Percentiles rank a stretch among this genome's conserved stretches.
Conservation (phyloP, 2,797 vertebrate genomes). For the Peromyscus eremicus region DNA sequence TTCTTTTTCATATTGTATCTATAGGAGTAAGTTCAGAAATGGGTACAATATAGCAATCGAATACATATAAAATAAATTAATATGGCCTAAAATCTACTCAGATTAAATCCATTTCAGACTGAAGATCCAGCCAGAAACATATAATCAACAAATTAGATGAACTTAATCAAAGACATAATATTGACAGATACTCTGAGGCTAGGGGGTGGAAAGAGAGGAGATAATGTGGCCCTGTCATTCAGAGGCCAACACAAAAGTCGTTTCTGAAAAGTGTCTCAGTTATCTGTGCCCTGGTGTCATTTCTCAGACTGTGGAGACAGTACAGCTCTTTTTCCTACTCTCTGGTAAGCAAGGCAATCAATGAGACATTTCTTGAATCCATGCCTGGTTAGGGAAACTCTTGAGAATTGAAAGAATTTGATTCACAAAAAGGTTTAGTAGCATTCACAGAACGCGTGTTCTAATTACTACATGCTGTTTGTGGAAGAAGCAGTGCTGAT, state of each 20-base stretch:
- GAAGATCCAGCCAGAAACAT: background rate
- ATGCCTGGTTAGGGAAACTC: slow-evolving; percentile 75
- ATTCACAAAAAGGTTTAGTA: slow-evolving; percentile 79
- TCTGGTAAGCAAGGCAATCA: slow-evolving; percentile 73
- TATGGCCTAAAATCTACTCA: slow-evolving; percentile 21
- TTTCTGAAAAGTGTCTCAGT: slow-evolving; percentile 66
- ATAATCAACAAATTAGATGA: slow-evolving; percentile 59
- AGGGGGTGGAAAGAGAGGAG: slow-evolving; percentile 1
- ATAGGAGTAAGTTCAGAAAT: background rate
- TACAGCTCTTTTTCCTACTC: slow-evolving; percentile 22
- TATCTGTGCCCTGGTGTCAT: slow-evolving; percentile 36
- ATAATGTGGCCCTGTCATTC: background rate
- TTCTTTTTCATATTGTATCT: background rate
- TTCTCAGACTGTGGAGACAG: slow-evolving; percentile 49
- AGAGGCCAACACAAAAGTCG: slow-evolving; percentile 35
- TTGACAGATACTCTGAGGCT: slow-evolving; percentile 35
- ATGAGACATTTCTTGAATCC: slow-evolving; percentile 78
- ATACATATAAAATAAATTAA: slow-evolving; percentile 45
- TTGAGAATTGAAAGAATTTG: slow-evolving; percentile 78
- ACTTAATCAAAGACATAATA: slow-evolving; percentile 50
- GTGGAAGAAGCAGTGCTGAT: slow-evolving; percentile 61
- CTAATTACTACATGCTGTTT: slow-evolving; percentile 70
- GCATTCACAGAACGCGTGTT: slow-evolving; percentile 72
- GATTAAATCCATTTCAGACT: slow-evolving; percentile 59
- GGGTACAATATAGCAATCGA: background rate